These are phyloP conservation scores for Heliothis virescens DNA, from an alignment of 1,140 invertebrate species.

Conservation along the genomic window DNA sequence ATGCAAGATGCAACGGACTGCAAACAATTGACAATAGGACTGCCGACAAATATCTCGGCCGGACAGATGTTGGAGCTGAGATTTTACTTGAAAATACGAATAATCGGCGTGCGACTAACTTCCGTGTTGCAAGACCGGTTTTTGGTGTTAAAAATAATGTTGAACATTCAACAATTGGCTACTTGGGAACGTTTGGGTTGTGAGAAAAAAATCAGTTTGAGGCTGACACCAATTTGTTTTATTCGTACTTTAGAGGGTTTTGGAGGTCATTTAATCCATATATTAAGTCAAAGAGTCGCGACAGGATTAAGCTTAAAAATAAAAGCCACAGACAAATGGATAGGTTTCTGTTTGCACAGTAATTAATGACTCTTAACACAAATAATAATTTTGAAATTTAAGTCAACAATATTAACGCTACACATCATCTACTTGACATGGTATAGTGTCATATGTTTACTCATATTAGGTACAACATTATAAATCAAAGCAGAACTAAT, in stretches of 20 bases:
- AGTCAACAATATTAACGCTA: too few relatives aligned
- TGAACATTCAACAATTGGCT: constrained; percentile 42
- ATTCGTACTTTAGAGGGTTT: constrained; percentile 7
- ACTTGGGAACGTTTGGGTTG: constrained; percentile 30
- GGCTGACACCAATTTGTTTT: neutral
- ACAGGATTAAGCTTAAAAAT: neutral
- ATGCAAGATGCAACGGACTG: constrained; percentile 44
- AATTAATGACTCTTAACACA: too few relatives aligned
- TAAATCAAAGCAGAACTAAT: too few relatives aligned
- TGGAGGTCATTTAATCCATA: neutral
- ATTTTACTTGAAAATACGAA: constrained; percentile 75
- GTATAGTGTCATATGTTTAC: too few relatives aligned
- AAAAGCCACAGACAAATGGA: too few relatives aligned
- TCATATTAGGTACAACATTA: too few relatives aligned
- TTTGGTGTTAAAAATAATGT: constrained; percentile 51
- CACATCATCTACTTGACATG: too few relatives aligned
- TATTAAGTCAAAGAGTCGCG: neutral
- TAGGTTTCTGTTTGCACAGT: too few relatives aligned
- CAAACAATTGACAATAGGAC: constrained; percentile 47
- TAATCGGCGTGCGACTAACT: constrained; percentile 71
- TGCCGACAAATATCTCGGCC: constrained; percentile 55
- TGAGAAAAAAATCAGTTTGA: constrained; percentile 43
- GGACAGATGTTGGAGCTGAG: constrained; percentile 68
- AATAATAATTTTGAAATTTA: too few relatives aligned
- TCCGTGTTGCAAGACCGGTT: constrained; percentile 76